These are phyloP conservation scores for Cottus gobio DNA, from an alignment of 2,113 vertebrate species.

Conservation along the genomic window DNA sequence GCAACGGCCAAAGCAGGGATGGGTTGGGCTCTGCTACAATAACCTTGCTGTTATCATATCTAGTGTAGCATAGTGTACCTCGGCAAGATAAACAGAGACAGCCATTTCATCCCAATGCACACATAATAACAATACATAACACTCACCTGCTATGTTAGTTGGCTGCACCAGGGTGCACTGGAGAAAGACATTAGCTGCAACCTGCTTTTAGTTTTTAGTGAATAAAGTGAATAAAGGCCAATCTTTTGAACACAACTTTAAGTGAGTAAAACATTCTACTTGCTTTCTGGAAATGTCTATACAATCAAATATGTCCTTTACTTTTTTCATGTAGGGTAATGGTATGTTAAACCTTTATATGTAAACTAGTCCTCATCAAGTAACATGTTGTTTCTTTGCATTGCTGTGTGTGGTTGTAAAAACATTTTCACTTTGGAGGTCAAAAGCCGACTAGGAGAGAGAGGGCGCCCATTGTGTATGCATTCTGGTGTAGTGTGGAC, in stretches of 20 bases:
- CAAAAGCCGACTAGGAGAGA: constrained; percentile 60
- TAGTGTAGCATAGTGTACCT: constrained; percentile 58
- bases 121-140: constrained; percentile 60
- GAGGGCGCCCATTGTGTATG: constrained; percentile 71
- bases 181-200: constrained; percentile 40
- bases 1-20: constrained; percentile 29
- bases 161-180: constrained; percentile 19
- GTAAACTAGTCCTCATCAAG: neutral
- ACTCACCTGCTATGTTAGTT: constrained; percentile 54
- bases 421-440: constrained; percentile 57
- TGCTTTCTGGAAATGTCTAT: neutral
- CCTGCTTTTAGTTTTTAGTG: constrained; percentile 24
- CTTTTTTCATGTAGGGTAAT: neutral
- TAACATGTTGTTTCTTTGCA: constrained; percentile 16
- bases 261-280: neutral
- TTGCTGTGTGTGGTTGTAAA: constrained; percentile 32
- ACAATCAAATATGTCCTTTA: neutral
- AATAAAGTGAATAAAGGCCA: constrained; percentile 6
- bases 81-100: constrained; percentile 64
- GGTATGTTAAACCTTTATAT: constrained; percentile 15
- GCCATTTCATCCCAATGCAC: constrained; percentile 64
- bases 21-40: constrained; percentile 57
- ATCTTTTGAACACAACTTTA: neutral
- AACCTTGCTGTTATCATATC: constrained; percentile 65
- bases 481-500: constrained; percentile 77